Conservation (phyloP, 2,113 vertebrate genomes). For the Passer domesticus region DNA sequence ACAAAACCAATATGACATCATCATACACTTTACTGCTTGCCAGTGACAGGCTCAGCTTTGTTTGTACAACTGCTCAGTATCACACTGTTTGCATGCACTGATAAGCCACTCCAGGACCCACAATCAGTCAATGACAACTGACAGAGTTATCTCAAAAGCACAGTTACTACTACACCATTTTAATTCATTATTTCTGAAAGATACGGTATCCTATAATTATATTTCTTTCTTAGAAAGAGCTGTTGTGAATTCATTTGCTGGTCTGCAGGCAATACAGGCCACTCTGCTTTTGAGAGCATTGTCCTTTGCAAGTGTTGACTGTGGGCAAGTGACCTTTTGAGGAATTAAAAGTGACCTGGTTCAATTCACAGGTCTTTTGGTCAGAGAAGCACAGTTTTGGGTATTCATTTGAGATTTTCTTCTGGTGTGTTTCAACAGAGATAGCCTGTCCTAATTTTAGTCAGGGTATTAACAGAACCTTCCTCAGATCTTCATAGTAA, state of each 20-base stretch:
- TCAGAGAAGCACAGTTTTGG: not conserved
- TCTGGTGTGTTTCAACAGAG: not conserved
- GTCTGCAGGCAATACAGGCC: not conserved
- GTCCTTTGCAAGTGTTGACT: not conserved
- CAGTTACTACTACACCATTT: not conserved
- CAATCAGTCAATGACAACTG: not conserved
- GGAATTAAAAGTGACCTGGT: not conserved
- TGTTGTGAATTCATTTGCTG: not conserved
- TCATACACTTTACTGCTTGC: not conserved
- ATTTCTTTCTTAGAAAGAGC: not conserved
- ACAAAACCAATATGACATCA: constrained; percentile 18
- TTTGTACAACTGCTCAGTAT: not conserved
- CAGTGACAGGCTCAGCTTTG: constrained; percentile 17
- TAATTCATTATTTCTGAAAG: not conserved
- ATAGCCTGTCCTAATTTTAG: not conserved
- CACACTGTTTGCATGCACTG: not conserved
- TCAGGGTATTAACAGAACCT: not conserved
- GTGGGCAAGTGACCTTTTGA: not conserved
- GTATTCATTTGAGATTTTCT: not conserved
- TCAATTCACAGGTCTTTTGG: not conserved
- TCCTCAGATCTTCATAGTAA: not conserved
- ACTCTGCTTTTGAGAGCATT: not conserved
- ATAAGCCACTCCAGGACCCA: not conserved
- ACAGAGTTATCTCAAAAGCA: not conserved
- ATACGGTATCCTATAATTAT: not conserved